Percentiles rank a stretch among this genome's conserved stretches.
Conservation (phyloP, 1,140 invertebrate genomes). For the Dinothrombium tinctorium region DNA sequence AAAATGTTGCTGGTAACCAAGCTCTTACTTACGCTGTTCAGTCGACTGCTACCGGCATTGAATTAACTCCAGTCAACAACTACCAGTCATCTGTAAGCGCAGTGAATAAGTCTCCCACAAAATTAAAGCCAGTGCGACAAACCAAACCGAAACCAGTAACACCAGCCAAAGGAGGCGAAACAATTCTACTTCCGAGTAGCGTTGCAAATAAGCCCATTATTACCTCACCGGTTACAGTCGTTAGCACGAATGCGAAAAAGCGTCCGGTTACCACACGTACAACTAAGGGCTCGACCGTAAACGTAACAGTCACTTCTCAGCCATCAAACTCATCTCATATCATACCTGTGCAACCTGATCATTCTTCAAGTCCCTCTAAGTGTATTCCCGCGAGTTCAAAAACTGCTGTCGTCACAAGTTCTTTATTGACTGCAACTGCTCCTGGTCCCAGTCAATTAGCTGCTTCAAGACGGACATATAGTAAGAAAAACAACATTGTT, state of each 20-base stretch:
- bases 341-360: neutral
- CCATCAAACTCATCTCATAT: constrained; percentile 1
- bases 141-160: neutral
- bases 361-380: neutral
- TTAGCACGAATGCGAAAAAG: neutral
- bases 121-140: neutral
- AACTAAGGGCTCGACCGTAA: too few relatives aligned
- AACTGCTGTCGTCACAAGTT: neutral
- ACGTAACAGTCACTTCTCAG: neutral
- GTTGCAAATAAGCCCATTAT: neutral
- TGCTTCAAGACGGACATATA: constrained; percentile 6
- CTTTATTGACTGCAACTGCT: neutral
- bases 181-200: neutral
- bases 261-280: neutral
- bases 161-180: neutral
- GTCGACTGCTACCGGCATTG: constrained; percentile 1
- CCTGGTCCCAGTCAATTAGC: constrained; percentile 4
- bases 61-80: constrained; percentile 5
- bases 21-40: neutral
- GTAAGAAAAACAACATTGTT: constrained; percentile 6
- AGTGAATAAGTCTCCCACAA: neutral
- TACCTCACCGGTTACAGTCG: neutral
- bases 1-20: neutral
- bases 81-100: too few relatives aligned
- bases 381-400: neutral